phyloP scores from a whole-genome alignment of 2,797 vertebrate species.

The Pipistrellus kuhlii region DNA sequence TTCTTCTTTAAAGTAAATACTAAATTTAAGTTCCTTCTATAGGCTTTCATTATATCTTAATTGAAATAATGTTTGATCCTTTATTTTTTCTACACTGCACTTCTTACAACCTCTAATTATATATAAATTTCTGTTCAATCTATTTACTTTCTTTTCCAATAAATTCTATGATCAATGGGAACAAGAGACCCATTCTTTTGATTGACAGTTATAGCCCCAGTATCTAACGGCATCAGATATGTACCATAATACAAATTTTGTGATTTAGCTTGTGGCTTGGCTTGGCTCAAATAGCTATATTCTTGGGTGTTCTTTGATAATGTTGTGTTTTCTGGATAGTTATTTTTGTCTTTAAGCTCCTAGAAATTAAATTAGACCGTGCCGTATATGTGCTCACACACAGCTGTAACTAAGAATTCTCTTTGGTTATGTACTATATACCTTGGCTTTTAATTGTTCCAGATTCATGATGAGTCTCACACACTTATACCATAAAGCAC shows the following conservation, averaged over 20 bases:
- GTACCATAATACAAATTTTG: neutral
- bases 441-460: neutral
- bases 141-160: neutral
- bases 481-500: neutral
- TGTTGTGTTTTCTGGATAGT: neutral
- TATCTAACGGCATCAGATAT: neutral
- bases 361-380: neutral
- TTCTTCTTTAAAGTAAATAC: neutral
- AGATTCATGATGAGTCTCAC: neutral
- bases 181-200: neutral
- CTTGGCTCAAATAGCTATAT: neutral
- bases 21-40: neutral
- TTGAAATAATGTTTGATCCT: neutral
- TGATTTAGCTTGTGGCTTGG: neutral
- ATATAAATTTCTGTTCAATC: rapidly evolving
- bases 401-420: neutral
- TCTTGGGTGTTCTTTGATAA: neutral
- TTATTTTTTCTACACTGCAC: neutral
- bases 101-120: neutral
- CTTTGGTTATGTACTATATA: neutral
- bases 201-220: neutral
- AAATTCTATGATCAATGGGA: neutral
- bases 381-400: neutral
- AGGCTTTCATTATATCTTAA: neutral
- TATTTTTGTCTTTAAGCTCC: neutral